Evolutionary conservation across 1,140 invertebrate species (phyloP), one percentile per base, ranked within the genome.

Genomic region (Acromyrmex heyeri): DNA sequence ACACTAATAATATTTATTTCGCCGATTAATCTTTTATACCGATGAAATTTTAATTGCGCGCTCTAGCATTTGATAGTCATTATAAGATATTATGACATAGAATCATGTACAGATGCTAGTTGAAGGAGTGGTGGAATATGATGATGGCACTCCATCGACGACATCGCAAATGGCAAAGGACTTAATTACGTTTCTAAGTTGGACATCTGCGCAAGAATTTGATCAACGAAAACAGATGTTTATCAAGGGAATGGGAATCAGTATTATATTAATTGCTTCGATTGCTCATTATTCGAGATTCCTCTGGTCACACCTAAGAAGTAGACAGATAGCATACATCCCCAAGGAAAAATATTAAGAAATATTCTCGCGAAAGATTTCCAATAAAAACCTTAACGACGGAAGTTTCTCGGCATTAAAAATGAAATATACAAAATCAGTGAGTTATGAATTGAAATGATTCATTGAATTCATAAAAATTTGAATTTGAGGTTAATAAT

Each of bases 81-180:
- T 44, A 61, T 2, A 14, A 67, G 2, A 4, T 67, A 38, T 67
- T 50, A 50, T 30, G 6, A 75, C 16, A 38, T 75, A 64, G 18
- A 85, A 55, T 78, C 21, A 8, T 30, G 2, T 38, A 30, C 38
- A 92, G 93, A 86, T 89, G 75, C 6, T 93, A 96, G 96, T 96
- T 91, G 96, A 97, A 88, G 97, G 97, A 93, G 95, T 96, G 14
- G 96, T 98, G 65, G 98, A 98, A 90, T 98, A 98, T 93, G 95
- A 95, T 57, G 98, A 98, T 94, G 98, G 97, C 79, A 99, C 99
- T 64, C 97, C 98, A 67, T 97, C 99, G 14, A 98, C 98, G 81
- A 97, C 97, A 64, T 98, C 97, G 93, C 99, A 99, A 95, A 96
- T 99, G 92, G 98, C 99, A 55, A 99, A 99, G 95, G 99, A 99